These are phyloP conservation scores for Halcyon chelicuti DNA, from an alignment of 2,797 vertebrate species.

Conservation along the genomic window DNA sequence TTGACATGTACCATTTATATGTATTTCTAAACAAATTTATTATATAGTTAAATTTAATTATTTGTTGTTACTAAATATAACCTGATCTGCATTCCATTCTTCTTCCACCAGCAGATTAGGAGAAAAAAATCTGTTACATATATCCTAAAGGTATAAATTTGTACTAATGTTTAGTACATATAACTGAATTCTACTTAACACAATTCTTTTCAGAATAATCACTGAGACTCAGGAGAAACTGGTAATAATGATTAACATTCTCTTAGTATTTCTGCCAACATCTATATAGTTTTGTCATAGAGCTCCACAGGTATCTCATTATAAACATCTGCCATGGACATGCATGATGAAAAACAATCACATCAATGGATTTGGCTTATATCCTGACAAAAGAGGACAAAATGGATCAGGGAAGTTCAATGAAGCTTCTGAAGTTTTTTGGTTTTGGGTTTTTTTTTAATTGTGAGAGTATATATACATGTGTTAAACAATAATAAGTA, in stretches of 20 bases:
- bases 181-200: neutral
- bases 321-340: neutral
- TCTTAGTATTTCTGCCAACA: neutral
- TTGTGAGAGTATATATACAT: accelerated
- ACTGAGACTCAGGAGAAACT: neutral
- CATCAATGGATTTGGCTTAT: neutral
- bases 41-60: neutral
- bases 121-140: neutral
- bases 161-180: neutral
- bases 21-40: neutral
- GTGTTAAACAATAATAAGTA: neutral
- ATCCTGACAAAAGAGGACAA: neutral
- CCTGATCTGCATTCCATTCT: neutral
- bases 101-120: neutral
- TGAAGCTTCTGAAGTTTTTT: neutral
- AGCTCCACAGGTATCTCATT: neutral
- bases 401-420: neutral
- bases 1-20: neutral
- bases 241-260: neutral
- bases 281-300: neutral
- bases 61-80: neutral
- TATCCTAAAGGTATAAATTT: neutral
- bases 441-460: neutral
- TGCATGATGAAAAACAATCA: neutral
- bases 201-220: neutral